phyloP scores from a whole-genome alignment of 2,888 invertebrate species.

The Xestia rhomboidea region DNA sequence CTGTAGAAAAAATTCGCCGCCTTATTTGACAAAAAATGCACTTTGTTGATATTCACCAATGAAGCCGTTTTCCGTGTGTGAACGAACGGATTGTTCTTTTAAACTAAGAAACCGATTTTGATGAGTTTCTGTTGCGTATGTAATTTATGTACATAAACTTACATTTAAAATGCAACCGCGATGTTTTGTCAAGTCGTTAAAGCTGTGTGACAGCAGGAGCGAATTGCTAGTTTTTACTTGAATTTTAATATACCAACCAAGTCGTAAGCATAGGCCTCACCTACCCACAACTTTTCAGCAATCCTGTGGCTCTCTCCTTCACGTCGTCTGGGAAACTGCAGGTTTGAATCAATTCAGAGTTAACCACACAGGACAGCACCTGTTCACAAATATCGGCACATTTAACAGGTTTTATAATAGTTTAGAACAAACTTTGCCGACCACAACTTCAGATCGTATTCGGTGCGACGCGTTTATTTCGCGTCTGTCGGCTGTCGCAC shows the following conservation, averaged over 20 bases:
- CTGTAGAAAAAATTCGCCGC: too few species aligned
- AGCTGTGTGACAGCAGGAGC: too few species aligned
- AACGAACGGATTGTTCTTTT: too few species aligned
- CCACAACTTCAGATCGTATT: not conserved
- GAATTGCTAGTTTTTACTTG: too few species aligned
- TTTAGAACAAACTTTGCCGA: not conserved
- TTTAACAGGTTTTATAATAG: not conserved
- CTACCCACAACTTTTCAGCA: constrained; percentile 93
- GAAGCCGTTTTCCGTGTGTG: not conserved
- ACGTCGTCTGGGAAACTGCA: constrained; percentile 95
- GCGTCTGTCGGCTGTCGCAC: not conserved
- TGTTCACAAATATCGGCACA: constrained; percentile 72
- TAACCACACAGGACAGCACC: constrained; percentile 94
- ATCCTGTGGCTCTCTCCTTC: constrained; percentile 92
- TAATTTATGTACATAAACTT: too few species aligned
- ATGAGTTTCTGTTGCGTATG: too few species aligned
- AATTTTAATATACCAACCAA: too few species aligned
- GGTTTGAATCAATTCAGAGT: constrained; percentile 93
- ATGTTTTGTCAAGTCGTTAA: too few species aligned
- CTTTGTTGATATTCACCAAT: too few species aligned
- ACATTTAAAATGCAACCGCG: too few species aligned
- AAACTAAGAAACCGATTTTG: too few species aligned
- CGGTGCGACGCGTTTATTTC: not conserved
- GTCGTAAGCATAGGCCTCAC: constrained; percentile 29
- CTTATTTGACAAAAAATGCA: too few species aligned